Evolutionary conservation across 2,797 vertebrate genomes (phyloP).

Genomic region (Poecilia picta): DNA sequence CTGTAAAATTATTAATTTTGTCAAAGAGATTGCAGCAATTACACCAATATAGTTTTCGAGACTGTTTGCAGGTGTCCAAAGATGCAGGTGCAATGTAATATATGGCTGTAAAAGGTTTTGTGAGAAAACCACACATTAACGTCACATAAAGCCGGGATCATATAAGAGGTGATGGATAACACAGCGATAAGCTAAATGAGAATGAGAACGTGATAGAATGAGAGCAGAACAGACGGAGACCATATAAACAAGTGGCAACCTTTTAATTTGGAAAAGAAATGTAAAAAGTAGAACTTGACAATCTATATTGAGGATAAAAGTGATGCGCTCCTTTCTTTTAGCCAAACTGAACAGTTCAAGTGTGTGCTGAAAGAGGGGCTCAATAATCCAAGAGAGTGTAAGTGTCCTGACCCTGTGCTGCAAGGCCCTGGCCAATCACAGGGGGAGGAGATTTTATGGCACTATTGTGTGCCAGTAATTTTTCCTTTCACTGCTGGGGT

Average conservation of each 20-base stretch:
- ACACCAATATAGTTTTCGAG: constrained; percentile 39
- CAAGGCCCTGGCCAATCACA: constrained; percentile 75
- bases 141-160: constrained; percentile 16
- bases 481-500: constrained; percentile 26
- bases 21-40: constrained; percentile 58
- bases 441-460: constrained; percentile 47
- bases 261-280: neutral
- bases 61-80: constrained; percentile 24
- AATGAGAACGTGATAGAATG: neutral
- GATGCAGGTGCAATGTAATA: constrained; percentile 21
- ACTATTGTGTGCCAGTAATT: constrained; percentile 51
- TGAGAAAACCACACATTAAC: constrained; percentile 40
- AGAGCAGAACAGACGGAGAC: neutral
- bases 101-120: constrained; percentile 8
- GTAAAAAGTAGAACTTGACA: neutral
- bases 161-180: constrained; percentile 1
- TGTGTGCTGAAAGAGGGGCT: neutral
- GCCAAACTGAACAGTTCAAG: neutral
- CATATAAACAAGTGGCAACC: neutral
- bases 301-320: neutral
- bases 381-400: constrained; percentile 42
- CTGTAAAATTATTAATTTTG: constrained; percentile 67
- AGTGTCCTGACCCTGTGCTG: constrained; percentile 43
- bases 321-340: neutral
- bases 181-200: neutral